A percentile compares a stretch with the other conserved stretches of the same genome.
Evolutionary conservation across 2,113 vertebrate genomes (phyloP).

Genomic region (Centrocercus urophasianus): DNA sequence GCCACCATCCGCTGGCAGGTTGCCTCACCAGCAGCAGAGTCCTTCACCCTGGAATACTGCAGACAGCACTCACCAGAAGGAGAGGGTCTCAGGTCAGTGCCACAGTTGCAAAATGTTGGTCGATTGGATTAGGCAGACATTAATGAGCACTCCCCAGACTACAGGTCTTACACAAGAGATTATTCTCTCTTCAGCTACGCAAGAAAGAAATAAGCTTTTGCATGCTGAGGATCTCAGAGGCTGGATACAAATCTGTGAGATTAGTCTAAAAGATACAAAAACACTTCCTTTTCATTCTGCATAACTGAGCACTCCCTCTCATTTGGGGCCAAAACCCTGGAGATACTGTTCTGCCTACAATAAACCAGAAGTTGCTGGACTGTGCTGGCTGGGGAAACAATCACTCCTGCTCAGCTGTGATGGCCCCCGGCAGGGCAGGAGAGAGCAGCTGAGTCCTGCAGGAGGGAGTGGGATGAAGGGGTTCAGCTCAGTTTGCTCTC

Average conservation of each 20-base stretch:
- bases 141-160: not conserved
- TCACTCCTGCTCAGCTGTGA: rapidly evolving
- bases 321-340: not conserved
- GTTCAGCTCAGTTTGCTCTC: not conserved
- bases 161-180: not conserved
- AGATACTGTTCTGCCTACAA: rapidly evolving
- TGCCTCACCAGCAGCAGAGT: constrained; percentile 66
- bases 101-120: rapidly evolving
- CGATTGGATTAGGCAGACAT: rapidly evolving
- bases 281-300: constrained; percentile 10
- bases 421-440: rapidly evolving
- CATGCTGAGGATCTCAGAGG: not conserved
- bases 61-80: constrained; percentile 90
- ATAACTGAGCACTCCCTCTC: not conserved
- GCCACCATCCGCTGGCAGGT: constrained; percentile 87
- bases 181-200: not conserved
- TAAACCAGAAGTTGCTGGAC: not conserved
- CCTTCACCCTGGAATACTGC: constrained; percentile 93
- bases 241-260: not conserved
- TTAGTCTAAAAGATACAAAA: not conserved
- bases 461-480: not conserved
- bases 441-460: not conserved
- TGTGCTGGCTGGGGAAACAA: rapidly evolving
- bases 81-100: constrained; percentile 92
- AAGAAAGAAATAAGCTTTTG: constrained; percentile 3